Evolutionary conservation across 2,113 vertebrate species (phyloP), one percentile per base, ranked within the genome.

Genomic region (Gnathochromis pfefferi): DNA sequence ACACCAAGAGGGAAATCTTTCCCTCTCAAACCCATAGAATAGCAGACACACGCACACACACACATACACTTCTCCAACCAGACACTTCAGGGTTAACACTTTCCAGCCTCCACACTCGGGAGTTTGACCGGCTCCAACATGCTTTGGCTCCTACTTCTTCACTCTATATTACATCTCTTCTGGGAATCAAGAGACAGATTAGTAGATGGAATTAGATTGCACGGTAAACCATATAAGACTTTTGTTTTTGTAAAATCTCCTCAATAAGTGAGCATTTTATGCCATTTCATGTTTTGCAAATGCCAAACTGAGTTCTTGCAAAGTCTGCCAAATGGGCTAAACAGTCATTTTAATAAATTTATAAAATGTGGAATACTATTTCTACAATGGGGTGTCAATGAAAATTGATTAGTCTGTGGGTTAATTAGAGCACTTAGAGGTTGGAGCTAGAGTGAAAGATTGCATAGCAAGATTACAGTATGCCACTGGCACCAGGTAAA

Each of bases 1-100:
- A 87, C 90, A 89, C 89, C 95, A 93, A 83, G 86, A 87, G 92
- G 94, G 93, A 94, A 93, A 94, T 95, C 86, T 91, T 70, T 85
- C 80, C 85, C 31, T 83, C 82, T 81, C 63, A 84, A 85, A 81
- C 84, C 42, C 80, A 31, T 42, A 68, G 42, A 53, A 68, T 55
- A 47, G 68, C 23, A 75, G 42, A 31, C 23, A 33, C 84, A 58
- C 51, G 21, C 82, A 33, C 85, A 58, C 84, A 26, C 81, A 26
- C 40, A 57, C 73, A 47, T 2, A 53, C 60, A 51, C 51, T 79
- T 90, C 75, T 82, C 79, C 84, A 89, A 85, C 60, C 89, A 89
- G 87, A 28, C 55, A 33, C 89, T 86, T 55, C 82, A 89, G 94
- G 92, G 94, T 96, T 96, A 95, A 95, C 89, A 21, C 85, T 89